Percentiles rank a stretch among this genome's conserved stretches.
phyloP scores from a whole-genome alignment of 2,888 invertebrate species.

The Aethes cnicana region DNA sequence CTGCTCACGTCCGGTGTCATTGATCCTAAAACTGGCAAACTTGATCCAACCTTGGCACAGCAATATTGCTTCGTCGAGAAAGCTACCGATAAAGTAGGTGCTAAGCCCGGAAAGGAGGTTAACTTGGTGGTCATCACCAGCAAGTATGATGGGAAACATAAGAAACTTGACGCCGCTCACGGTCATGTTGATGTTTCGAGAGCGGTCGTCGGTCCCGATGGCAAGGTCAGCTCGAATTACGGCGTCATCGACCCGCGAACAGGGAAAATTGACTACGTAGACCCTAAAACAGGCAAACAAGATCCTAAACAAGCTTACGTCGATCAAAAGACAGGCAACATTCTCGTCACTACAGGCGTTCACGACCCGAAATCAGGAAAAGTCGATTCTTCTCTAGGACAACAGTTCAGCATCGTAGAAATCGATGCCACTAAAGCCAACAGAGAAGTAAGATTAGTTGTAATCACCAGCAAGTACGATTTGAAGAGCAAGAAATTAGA shows the following conservation, averaged over 20 bases:
- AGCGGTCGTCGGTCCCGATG: slow-evolving; percentile 82
- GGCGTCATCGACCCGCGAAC: slow-evolving; percentile 85
- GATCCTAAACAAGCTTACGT: slow-evolving; percentile 86
- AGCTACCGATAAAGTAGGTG: slow-evolving; percentile 77
- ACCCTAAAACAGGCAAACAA: slow-evolving; percentile 84
- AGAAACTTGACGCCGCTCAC: slow-evolving; percentile 72
- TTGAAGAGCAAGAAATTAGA: slow-evolving; percentile 76
- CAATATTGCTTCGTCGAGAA: slow-evolving; percentile 85
- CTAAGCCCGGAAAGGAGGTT: slow-evolving; percentile 76
- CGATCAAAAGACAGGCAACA: slow-evolving; percentile 87
- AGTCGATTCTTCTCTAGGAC: slow-evolving; percentile 84
- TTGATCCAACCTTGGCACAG: slow-evolving; percentile 86
- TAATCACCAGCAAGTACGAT: slow-evolving; percentile 84
- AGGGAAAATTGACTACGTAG: slow-evolving; percentile 84
- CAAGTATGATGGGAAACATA: slow-evolving; percentile 83
- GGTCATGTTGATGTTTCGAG: slow-evolving; percentile 81
- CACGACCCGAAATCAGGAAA: slow-evolving; percentile 86
- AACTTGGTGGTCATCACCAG: slow-evolving; percentile 84
- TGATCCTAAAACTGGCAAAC: slow-evolving; percentile 86
- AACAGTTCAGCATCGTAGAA: slow-evolving; percentile 85
- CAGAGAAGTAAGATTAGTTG: slow-evolving; percentile 80
- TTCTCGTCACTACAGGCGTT: slow-evolving; percentile 84
- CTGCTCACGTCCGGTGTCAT: slow-evolving; percentile 83
- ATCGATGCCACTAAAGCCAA: slow-evolving; percentile 86
- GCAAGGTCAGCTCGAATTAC: slow-evolving; percentile 83